Conservation (phyloP, 2,888 invertebrate species). For the Globia sparganii region DNA sequence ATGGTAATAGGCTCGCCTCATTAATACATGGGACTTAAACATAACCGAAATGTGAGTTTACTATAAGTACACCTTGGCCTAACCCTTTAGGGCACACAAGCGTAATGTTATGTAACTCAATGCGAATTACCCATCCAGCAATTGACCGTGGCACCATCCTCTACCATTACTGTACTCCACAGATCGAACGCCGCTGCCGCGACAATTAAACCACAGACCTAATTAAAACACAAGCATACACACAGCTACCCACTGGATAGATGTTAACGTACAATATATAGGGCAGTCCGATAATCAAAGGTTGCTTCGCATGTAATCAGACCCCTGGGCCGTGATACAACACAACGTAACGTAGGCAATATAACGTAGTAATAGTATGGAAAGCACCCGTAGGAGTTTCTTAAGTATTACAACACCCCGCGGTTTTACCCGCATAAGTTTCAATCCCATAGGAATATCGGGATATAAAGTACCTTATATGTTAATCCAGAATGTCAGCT, state of each 20-base stretch:
- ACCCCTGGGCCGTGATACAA: not conserved
- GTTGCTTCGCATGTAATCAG: not conserved
- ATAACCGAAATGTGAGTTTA: not conserved
- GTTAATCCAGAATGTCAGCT: too few species aligned
- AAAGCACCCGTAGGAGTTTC: too few species aligned
- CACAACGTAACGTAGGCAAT: too few species aligned
- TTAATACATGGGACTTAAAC: not conserved
- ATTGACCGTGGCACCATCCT: not conserved
- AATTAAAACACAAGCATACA: conserved; percentile 35
- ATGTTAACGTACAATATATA: not conserved
- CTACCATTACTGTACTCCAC: not conserved
- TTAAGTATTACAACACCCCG: too few species aligned
- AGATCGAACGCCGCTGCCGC: conserved; percentile 11
- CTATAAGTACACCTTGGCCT: not conserved
- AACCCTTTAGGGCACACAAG: too few species aligned
- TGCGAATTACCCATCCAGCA: not conserved
- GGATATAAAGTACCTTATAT: too few species aligned
- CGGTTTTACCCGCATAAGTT: too few species aligned
- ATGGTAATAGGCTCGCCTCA: too few species aligned
- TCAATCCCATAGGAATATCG: too few species aligned
- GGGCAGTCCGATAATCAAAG: not conserved
- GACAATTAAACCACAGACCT: conserved; percentile 25
- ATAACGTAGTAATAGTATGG: too few species aligned
- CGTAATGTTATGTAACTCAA: not conserved
- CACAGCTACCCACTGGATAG: not conserved